Conservation (phyloP, 2,888 invertebrate species). For the Entomobrya multifasciata region DNA sequence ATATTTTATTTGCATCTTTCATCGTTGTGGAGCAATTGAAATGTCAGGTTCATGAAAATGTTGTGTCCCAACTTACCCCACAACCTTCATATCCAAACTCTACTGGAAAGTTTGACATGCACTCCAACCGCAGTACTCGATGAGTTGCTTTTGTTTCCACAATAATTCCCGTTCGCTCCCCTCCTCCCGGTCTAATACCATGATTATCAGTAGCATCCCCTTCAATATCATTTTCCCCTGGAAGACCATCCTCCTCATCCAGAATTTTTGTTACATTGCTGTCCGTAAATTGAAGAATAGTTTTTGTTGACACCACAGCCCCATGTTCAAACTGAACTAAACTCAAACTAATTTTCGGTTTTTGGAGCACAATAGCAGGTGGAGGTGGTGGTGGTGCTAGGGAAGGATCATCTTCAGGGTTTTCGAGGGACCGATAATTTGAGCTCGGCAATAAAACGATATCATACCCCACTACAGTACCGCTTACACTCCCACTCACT, state of each 20-base stretch:
- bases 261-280: conserved; percentile 61
- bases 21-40: too few species aligned
- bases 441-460: neutral
- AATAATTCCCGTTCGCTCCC: conserved; percentile 34
- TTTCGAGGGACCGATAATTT: neutral
- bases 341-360: conserved; percentile 62
- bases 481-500: neutral
- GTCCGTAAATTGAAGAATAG: conserved; percentile 35
- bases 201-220: conserved; percentile 23
- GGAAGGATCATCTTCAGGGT: neutral
- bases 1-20: too few species aligned
- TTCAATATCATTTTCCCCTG: conserved; percentile 47
- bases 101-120: conserved; percentile 69
- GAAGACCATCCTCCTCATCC: conserved; percentile 33
- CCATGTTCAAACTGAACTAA: conserved; percentile 61
- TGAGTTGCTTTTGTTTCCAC: conserved; percentile 44
- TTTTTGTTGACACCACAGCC: conserved; percentile 35
- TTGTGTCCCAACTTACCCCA: conserved; percentile 72
- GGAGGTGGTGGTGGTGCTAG: neutral
- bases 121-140: conserved; percentile 63
- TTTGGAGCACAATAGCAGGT: conserved; percentile 23
- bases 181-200: conserved; percentile 38
- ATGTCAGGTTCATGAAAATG: too few species aligned
- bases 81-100: conserved; percentile 72
- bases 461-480: neutral